A percentile compares a stretch with the other conserved stretches of the same genome.
Conservation (phyloP, 2,888 invertebrate genomes). For the Ophraella communa region DNA sequence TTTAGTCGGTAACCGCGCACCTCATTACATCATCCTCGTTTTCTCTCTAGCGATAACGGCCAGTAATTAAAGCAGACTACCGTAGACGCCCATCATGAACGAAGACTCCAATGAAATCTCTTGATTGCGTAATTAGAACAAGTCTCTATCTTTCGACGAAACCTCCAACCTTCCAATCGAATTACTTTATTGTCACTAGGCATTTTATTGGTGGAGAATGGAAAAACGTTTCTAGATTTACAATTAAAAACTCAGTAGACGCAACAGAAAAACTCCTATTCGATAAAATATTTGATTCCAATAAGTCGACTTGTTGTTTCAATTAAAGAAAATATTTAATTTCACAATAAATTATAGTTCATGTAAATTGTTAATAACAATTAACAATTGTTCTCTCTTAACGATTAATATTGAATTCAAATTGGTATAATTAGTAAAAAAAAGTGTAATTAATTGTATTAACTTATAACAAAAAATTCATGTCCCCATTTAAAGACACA, state of each 20-base stretch:
- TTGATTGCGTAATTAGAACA: conserved; percentile 61
- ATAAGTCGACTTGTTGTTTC: too few relatives aligned
- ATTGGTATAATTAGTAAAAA: too few relatives aligned
- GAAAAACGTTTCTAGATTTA: conserved; percentile 12
- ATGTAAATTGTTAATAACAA: too few relatives aligned
- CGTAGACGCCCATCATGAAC: conserved; percentile 50
- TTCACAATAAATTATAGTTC: too few relatives aligned
- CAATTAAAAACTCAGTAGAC: conserved; percentile 4
- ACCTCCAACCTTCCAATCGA: conserved; percentile 52
- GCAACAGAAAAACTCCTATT: background rate
- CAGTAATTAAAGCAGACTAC: conserved; percentile 57
- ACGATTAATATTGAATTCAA: too few relatives aligned
- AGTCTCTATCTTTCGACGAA: conserved; percentile 52
- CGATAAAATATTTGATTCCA: background rate
- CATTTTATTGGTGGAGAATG: conserved; percentile 22
- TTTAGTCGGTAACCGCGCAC: conserved; percentile 22
- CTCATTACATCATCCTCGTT: conserved; percentile 11
- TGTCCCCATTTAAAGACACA: too few relatives aligned
- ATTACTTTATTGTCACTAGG: conserved; percentile 53
- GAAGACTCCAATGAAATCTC: conserved; percentile 53
- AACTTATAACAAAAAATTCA: too few relatives aligned
- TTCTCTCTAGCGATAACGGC: conserved; percentile 36
- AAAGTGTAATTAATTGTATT: too few relatives aligned
- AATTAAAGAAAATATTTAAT: too few relatives aligned
- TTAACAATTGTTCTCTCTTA: too few relatives aligned